Base-by-base conservation (phyloP, 1,140 invertebrate genomes). In the Apocrypta bakeri region DNA sequence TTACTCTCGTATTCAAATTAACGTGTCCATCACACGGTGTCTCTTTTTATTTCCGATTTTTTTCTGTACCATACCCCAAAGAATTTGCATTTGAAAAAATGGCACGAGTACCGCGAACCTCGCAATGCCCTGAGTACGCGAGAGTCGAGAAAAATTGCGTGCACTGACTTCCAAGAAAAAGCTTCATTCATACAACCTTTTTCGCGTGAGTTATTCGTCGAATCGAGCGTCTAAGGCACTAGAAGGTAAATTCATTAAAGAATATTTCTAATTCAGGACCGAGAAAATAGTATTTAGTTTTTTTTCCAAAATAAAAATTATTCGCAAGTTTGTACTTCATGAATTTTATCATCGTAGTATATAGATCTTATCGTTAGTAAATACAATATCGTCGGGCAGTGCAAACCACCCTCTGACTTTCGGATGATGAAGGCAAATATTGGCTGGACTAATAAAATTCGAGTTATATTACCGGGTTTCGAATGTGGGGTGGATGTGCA, bases 71-170 rank as follows among this genome's bases (percentile, higher is more conserved):
- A 17, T 14, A 24, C 61, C 11, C 1, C 64, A 21, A 2, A 11
- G 29, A 12, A 73, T 73, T 73, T 73, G 37, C 71, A 73, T 27
- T 48, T 48, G 71, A 21, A 73, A 73, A 37, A 73, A 73, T 42
- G 40, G 27, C 40, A 31, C 69, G 31, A 29, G 27, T 17, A 25
- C 27, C 63, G 27, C 25, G 24, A 25, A 1, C 2, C 14, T 61
- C 56, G 12, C 56, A 14, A 2, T 3, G 56, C 56, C 14, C 17
- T 14, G 64, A 27, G 25, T 31, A 14, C 29, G 64, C 25, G n/a
- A 12, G n/a, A 27, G 11, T 25, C 11, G 9, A 73, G 71, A 48
- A 48, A 48, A 27, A 73, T 69, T 69, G 66, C 29, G 66, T 69
- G 66, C 27, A 6, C 0, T 29, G 8, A 33, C 17, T 48, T 17